Percentiles rank a stretch among this genome's conserved stretches.
These are phyloP conservation scores for Ispidina picta DNA, from an alignment of 2,797 vertebrate species.

Conservation along the genomic window DNA sequence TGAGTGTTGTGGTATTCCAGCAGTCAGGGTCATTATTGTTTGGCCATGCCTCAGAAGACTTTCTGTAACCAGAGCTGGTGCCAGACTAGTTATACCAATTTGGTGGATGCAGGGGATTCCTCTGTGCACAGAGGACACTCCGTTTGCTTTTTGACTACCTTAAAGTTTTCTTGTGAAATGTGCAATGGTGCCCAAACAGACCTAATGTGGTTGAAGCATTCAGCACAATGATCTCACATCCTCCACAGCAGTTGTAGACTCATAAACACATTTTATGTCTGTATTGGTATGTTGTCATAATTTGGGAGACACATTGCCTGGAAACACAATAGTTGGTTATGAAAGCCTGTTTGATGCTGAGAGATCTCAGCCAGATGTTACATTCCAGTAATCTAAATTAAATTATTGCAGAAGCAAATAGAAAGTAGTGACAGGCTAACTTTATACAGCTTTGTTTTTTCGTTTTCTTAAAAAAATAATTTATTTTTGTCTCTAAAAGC, in stretches of 20 bases:
- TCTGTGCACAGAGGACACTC: background rate
- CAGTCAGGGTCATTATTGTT: background rate
- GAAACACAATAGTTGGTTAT: constrained; percentile 52
- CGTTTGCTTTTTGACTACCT: background rate
- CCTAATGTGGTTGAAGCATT: constrained; percentile 13
- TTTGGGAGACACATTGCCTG: constrained; percentile 42
- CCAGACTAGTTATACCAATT: background rate
- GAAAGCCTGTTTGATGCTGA: constrained; percentile 37
- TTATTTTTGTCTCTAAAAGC: background rate
- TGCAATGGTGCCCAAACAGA: constrained; percentile 4
- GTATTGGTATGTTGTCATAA: constrained; percentile 40
- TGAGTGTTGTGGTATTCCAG: background rate
- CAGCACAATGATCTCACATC: constrained; percentile 54
- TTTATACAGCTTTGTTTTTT: background rate
- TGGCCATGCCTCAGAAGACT: background rate
- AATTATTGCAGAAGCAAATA: constrained; percentile 21
- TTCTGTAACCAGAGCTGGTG: background rate
- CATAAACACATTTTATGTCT: constrained; percentile 60
- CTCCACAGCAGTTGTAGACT: constrained; percentile 25
- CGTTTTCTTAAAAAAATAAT: background rate
- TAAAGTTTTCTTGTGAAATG: constrained; percentile 2
- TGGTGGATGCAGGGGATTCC: background rate
- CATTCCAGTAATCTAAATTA: constrained; percentile 45
- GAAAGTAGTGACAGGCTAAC: constrained; percentile 18
- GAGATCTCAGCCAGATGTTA: constrained; percentile 41